These are phyloP conservation scores for Thecophora atra DNA, from an alignment of 2,888 invertebrate genomes.

Conservation along the genomic window DNA sequence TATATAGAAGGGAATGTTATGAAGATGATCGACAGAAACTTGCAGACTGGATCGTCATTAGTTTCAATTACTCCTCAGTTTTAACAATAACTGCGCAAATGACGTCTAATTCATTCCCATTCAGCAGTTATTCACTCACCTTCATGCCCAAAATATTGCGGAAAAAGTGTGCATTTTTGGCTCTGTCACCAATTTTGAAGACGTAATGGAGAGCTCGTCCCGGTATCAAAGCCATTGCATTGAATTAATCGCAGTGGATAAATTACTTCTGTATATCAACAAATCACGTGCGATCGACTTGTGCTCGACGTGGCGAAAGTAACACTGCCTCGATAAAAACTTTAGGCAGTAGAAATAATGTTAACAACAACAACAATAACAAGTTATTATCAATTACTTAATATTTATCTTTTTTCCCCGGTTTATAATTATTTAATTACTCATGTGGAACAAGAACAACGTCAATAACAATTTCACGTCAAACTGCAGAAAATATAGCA, in stretches of 20 bases:
- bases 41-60: too few relatives aligned
- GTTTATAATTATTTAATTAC: too few relatives aligned
- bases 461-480: too few relatives aligned
- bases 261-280: too few relatives aligned
- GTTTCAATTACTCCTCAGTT: not conserved
- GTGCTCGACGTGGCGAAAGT: not conserved
- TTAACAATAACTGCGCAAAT: not conserved
- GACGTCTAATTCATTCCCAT: not conserved
- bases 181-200: conserved; percentile 92
- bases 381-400: not conserved
- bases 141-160: conserved; percentile 93
- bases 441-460: too few relatives aligned
- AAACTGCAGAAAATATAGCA: too few relatives aligned
- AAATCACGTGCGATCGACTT: not conserved
- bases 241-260: too few relatives aligned
- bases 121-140: conserved; percentile 68
- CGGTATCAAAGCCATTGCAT: conserved; percentile 60
- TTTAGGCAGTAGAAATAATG: not conserved
- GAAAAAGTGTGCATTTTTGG: conserved; percentile 86
- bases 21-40: too few relatives aligned
- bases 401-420: not conserved
- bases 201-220: conserved; percentile 95
- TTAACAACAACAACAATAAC: not conserved
- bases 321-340: not conserved
- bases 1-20: too few relatives aligned